phyloP scores from a whole-genome alignment of 2,113 vertebrate genomes.

The Pheucticus melanocephalus region DNA sequence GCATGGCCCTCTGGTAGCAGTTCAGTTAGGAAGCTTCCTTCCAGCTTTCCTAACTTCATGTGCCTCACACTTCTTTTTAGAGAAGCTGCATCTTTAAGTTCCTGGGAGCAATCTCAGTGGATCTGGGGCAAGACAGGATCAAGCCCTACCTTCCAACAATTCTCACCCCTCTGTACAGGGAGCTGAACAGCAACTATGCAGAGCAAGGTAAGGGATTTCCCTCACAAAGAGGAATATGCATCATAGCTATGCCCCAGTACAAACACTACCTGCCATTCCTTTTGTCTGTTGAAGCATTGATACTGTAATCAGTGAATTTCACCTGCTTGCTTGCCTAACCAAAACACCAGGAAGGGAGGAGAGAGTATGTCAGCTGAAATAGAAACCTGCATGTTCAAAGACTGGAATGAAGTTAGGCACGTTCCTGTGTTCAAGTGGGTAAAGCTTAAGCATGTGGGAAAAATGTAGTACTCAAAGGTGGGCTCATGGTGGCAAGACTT shows the following conservation, averaged over 20 bases:
- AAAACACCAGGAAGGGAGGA: background rate
- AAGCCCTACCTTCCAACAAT: conserved; percentile 85
- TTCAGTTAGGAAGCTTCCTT: background rate
- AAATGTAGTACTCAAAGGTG: background rate
- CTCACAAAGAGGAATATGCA: background rate
- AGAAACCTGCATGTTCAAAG: background rate
- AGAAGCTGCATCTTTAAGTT: conserved; percentile 96
- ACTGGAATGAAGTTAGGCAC: background rate
- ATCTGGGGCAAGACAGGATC: conserved; percentile 87
- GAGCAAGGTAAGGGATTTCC: conserved; percentile 84
- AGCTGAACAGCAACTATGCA: conserved; percentile 94
- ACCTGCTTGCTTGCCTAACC: background rate
- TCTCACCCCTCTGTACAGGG: conserved; percentile 87
- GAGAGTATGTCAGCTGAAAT: background rate
- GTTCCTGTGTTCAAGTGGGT: background rate
- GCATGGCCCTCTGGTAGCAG: background rate
- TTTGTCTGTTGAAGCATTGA: background rate
- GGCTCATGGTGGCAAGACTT: background rate
- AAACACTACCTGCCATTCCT: background rate
- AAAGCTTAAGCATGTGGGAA: background rate
- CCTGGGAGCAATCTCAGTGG: conserved; percentile 88
- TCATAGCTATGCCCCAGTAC: background rate
- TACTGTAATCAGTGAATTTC: background rate
- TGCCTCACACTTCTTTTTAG: conserved; percentile 66
- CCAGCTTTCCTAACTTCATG: background rate